Evolutionary conservation across 92 coral and sea anemone species (phyloP).

Genomic region (Siderastrea radians): DNA sequence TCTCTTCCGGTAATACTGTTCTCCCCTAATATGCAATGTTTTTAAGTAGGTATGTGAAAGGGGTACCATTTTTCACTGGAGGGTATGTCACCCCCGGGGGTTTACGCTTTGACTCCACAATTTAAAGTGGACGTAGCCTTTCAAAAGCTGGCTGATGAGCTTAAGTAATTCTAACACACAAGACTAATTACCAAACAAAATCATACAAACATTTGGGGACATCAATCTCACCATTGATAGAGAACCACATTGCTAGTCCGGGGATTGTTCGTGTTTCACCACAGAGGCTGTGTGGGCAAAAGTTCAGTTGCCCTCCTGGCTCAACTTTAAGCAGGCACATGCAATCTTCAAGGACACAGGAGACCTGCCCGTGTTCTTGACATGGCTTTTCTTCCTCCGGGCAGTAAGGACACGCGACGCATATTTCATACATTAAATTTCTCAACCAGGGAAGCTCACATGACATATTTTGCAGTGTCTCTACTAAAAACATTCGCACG

Average conservation of each 20-base stretch:
- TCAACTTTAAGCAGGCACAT: background rate
- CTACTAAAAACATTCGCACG: background rate
- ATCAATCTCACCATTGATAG: background rate
- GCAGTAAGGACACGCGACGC: background rate
- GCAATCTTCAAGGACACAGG: background rate
- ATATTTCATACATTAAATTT: background rate
- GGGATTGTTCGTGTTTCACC: background rate
- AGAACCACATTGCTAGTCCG: background rate
- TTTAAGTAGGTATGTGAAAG: too few relatives aligned
- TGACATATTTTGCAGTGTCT: background rate
- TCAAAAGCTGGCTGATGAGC: too few relatives aligned
- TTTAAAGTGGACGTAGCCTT: too few relatives aligned
- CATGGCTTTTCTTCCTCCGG: background rate
- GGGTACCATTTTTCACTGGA: too few relatives aligned
- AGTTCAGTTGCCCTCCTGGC: background rate
- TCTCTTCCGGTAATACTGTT: too few relatives aligned
- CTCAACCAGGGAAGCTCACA: background rate
- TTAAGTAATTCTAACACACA: too few relatives aligned
- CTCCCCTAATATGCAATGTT: too few relatives aligned
- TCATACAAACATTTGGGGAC: background rate
- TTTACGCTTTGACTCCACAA: too few relatives aligned
- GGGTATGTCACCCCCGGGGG: too few relatives aligned
- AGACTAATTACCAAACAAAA: too few relatives aligned
- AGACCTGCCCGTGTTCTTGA: background rate
- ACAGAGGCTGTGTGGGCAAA: background rate